Evolutionary conservation across 2,797 vertebrate genomes (phyloP), one percentile per base, ranked within the genome.

Genomic region (Australoheros facetus): DNA sequence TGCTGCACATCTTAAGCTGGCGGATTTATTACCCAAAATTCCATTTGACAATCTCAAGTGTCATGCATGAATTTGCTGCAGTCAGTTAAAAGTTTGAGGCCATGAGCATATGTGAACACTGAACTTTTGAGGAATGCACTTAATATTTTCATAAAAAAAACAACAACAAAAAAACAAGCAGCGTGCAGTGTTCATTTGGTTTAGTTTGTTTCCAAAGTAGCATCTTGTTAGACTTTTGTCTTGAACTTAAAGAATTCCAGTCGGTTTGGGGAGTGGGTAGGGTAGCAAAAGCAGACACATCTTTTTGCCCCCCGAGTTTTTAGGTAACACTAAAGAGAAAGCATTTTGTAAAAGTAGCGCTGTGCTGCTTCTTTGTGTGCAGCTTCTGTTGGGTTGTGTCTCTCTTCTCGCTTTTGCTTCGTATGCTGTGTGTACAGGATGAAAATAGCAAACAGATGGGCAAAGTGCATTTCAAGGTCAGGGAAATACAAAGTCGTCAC

Each of bases 391-490:
- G 17, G 19, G 56, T 64, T 71, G 56, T 4, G 3, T 28, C 55
- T 71, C 28, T 66, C 14, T 57, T 54, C 59, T 28, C 58, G 13
- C 23, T 39, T 74, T 73, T 74, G 51, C 37, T 56, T 42, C 17
- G 16, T 56, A n/a, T 16, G 48, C 56, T 83, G 21, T 39, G 53
- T 74, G 51, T 26, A 3, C 51, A 60, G 57, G 64, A 58, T 37
- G 32, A 53, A 84, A 66, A 66, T 34, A 56, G n/a, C 21, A 59
- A 81, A 56, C 82, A 87, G 81, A 85, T 79, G 78, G 77, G 5
- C 56, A 80, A 57, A 90, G 86, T 75, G 82, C 80, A 57, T 56
- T 73, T 70, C 13, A 71, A 87, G 83, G 58, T 82, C 78, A 42
- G 74, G 19, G 75, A 66, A 77, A 62, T 37, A 66, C 32, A 64